Evolutionary conservation across 2,113 vertebrate species (phyloP).

Genomic region (Silurus asotus): DNA sequence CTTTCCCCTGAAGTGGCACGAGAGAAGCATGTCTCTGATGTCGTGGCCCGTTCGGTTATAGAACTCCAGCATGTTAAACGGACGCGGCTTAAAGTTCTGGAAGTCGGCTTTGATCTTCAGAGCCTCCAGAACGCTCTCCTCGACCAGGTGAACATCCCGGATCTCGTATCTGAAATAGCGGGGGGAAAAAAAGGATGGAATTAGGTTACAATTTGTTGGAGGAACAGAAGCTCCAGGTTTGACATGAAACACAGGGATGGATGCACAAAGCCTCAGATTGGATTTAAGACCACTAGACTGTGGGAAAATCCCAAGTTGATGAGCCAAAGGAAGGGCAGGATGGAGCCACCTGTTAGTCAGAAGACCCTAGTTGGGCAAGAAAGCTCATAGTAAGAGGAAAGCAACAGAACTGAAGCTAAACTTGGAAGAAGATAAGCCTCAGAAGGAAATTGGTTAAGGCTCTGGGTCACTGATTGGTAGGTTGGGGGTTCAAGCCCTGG

Average conservation of each 20-base stretch:
- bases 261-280: not conserved
- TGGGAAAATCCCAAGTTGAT: not conserved
- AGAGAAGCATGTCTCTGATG: constrained; percentile 92
- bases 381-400: not conserved
- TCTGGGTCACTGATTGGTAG: too few relatives aligned
- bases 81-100: constrained; percentile 93
- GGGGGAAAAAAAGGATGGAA: not conserved
- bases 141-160: constrained; percentile 89
- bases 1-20: constrained; percentile 88
- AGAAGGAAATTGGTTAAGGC: too few relatives aligned
- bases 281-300: not conserved
- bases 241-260: not conserved
- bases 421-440: not conserved
- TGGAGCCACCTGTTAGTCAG: not conserved
- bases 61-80: constrained; percentile 98
- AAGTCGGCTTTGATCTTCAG: constrained; percentile 94
- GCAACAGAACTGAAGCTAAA: not conserved
- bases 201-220: not conserved
- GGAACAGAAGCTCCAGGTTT: not conserved
- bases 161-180: constrained; percentile 84
- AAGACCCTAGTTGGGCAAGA: not conserved
- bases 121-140: constrained; percentile 91
- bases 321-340: not conserved
- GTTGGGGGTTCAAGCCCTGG: too few relatives aligned
- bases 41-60: constrained; percentile 94